Base-by-base conservation (phyloP, 2,797 vertebrate genomes). In the Phaenicophaeus curvirostris region DNA sequence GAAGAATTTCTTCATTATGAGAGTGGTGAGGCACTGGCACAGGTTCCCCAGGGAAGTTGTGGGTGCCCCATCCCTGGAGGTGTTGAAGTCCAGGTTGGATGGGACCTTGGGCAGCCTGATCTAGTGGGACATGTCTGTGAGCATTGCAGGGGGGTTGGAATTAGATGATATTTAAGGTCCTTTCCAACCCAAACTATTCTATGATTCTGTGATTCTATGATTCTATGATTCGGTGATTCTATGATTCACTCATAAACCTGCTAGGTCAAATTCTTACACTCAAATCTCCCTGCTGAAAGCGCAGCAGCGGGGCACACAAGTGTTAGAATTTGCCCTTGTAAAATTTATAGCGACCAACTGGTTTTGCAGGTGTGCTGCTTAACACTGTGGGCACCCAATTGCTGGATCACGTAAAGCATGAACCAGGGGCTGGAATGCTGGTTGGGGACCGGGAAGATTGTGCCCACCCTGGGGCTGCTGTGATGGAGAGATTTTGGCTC, bases 311-410 rank as follows among this genome's bases (percentile, higher is more conserved):
- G 30, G n/a, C 68, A n/a, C 2, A 6, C 50, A 81, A 90, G 73
- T 46, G 76, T 46, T 95, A 86, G 89, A 89, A 88, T 95, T 79
- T 78, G 57, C 58, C 41, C 66, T 57, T 59, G n/a, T 82, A 84
- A 88, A 93, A 89, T 90, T 89, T 93, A 84, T 55, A 67, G 87
- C 33, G 48, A 69, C 71, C 87, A 90, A 76, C 77, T 95, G 88
- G 63, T 85, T 90, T 89, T 95, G 90, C 92, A 96, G 86, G 90
- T 96, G 90, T 68, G 82, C 35, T 48, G 51, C 57, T 63, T 87
- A 82, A 71, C 21, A n/a, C 30, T 69, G 57, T 6, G 53, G 50
- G 44, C 72, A 57, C n/a, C 30, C 78, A 65, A 65, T 91, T 83
- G 33, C 86, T 67, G 74, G 67, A 91, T 57, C 39, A 90, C 14